Evolutionary conservation across 2,888 invertebrate species (phyloP), one percentile per base, ranked within the genome.

Genomic region (Nipponacmea schrenckii): DNA sequence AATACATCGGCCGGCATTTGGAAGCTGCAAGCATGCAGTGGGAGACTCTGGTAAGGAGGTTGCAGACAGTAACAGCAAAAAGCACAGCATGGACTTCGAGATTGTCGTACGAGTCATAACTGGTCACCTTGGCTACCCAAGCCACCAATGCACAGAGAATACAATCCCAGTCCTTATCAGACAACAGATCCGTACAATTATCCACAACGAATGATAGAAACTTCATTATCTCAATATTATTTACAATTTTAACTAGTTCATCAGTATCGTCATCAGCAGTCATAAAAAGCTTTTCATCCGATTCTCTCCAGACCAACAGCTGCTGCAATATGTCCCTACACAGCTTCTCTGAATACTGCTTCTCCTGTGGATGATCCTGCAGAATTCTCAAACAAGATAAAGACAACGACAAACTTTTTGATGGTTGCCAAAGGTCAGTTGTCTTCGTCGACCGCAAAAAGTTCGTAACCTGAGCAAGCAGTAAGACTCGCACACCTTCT

Each of bases 141-240:
- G 93, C 92, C 73, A 93, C 92, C 45, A 94, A 88, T 69, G 93
- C 91, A 85, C 95, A 92, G 78, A 93, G 91, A 79, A 92, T 90
- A 84, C 93, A 93, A 90, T 95, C 95, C 94, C 95, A 95, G 24
- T 79, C 79, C 66, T 76, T 79, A 46, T 90, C 78, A 7, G 89
- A 87, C 75, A 91, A 80, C 12, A 81, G 67, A 39, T 81, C 71
- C 56, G 87, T 78, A 56, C 86, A 82, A 48, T 78, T 67, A 67
- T 81, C 75, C 26, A 91, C 86, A 64, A 90, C 79, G 24, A 80
- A 76, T 17, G 86, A 78, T 76, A 90, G 85, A 62, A 90, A 85
- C 72, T 88, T 85, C 72, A 90, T 85, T 15, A 90, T 85, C 80
- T 90, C 90, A 17, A 89, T 83, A 71, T 90, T 88, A 72, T 88